A percentile compares a stretch with the other conserved stretches of the same genome.
Evolutionary conservation across 2,888 invertebrate genomes (phyloP).

Genomic region (Melinopterus prodromus): DNA sequence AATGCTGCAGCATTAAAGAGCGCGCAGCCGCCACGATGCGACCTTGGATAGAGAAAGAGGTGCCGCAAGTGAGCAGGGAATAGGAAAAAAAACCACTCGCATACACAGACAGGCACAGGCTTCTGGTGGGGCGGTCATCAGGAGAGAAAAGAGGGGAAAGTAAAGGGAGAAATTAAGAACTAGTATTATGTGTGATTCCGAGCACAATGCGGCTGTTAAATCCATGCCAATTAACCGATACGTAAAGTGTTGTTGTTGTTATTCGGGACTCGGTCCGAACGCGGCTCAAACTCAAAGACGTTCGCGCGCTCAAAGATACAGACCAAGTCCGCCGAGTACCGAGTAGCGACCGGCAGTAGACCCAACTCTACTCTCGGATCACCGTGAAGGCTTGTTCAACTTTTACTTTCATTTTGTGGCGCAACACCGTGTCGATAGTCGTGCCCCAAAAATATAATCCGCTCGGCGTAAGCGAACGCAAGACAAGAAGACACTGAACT

Average conservation of each 20-base stretch:
- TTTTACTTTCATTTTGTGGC: constrained; percentile 64
- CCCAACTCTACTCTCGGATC: constrained; percentile 5
- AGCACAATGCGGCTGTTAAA: constrained; percentile 51
- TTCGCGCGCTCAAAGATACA: constrained; percentile 10
- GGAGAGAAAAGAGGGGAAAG: constrained; percentile 62
- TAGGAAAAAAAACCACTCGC: constrained; percentile 55
- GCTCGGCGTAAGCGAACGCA: constrained; percentile 54
- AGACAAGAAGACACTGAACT: constrained; percentile 35
- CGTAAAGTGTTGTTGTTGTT: constrained; percentile 7
- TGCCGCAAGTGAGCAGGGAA: constrained; percentile 56
- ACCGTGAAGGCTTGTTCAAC: constrained; percentile 48
- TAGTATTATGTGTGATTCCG: constrained; percentile 58
- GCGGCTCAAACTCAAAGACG: constrained; percentile 8
- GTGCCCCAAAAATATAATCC: constrained; percentile 60
- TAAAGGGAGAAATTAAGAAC: constrained; percentile 62
- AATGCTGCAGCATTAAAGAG: constrained; percentile 36
- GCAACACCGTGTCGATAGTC: constrained; percentile 59
- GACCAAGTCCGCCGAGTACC: constrained; percentile 14
- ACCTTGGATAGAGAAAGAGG: constrained; percentile 61
- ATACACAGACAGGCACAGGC: constrained; percentile 22
- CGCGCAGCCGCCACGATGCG: constrained; percentile 52
- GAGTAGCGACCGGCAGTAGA: constrained; percentile 9
- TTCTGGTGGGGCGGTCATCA: constrained; percentile 49
- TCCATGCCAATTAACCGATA: constrained; percentile 47
- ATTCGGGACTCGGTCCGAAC: constrained; percentile 14